Evolutionary conservation across 64 coral and sea anemone genomes (phyloP), one percentile per base, ranked within the genome.

Genomic region (Catalaphyllia jardinei): DNA sequence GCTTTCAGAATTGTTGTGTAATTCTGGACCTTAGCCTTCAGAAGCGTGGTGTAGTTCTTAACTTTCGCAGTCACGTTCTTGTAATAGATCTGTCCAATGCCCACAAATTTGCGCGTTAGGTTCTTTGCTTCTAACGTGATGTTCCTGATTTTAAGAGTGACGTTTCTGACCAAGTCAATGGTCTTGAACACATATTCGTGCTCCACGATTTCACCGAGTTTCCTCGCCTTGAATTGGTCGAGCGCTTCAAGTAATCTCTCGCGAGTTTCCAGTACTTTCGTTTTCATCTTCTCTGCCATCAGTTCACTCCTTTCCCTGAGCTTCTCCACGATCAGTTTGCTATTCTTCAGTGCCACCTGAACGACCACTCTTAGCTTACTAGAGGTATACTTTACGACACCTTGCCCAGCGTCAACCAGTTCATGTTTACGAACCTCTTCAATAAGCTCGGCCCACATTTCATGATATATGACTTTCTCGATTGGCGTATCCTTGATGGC

Each of bases 171-270:
- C 29, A 98, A 67, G 24, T 88, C 89, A 19, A 98, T 74, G 29
- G 92, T 79, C 79, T 92, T 92, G 79, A 92, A 89, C 62, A 98
- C 89, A 67, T 94, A 94, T 8, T 92, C 60, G 52, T 98, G 95
- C 80, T 98, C 95, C 17, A 94, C 79, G 62, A 98, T 86, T 74
- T 98, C 95, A 3, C 84, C 84, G 28, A 98, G 79, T 31, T 98
- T 98, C 95, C 92, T 92, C 28, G 78, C 61, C 39, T 92, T 94
- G 16, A 98, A 30, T 20, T 92, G 89, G 14, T 52, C 86, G 75
- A 93, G 87, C 77, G 39, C 60, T 71, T 92, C 63, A n/a, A 84
- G 78, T 10, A 92, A 60, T 6, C 50, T 51, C 46, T 89, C 29
- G 27, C 86, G 87, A 16, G 60, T 89, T 31, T 98, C 80, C 12